Percentiles rank a stretch among this genome's conserved stretches.
Evolutionary conservation across 1,140 invertebrate genomes (phyloP).

Genomic region (Helicorthomorpha holstii): DNA sequence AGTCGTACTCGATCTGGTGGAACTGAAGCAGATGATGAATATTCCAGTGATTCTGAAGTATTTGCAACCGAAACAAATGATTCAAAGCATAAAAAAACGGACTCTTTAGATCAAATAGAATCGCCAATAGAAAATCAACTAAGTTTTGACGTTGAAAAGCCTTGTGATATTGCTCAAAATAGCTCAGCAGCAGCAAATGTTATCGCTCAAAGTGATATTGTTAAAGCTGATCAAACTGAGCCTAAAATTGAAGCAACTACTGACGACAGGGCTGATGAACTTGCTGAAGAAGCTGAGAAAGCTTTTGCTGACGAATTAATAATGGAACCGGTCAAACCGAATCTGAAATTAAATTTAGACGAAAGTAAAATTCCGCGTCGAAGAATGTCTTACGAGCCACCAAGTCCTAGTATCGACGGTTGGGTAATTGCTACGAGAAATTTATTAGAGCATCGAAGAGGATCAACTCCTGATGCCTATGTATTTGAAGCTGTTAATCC

Average conservation of each 20-base stretch:
- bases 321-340: too few species aligned
- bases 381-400: neutral
- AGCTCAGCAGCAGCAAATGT: too few species aligned
- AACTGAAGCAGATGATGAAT: neutral
- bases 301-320: constrained; percentile 10
- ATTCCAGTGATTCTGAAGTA: neutral
- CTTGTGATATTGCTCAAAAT: too few species aligned
- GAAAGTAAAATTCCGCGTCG: too few species aligned
- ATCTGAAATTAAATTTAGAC: too few species aligned
- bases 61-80: neutral
- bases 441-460: neutral
- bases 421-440: neutral
- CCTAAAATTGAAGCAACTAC: too few species aligned
- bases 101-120: too few species aligned
- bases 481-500: neutral
- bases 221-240: too few species aligned
- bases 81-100: too few species aligned
- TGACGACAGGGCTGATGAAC: constrained; percentile 9
- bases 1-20: neutral
- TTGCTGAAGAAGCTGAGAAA: constrained; percentile 10
- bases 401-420: neutral
- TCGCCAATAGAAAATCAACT: too few species aligned
- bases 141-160: too few species aligned
- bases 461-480: neutral
- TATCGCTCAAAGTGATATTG: too few species aligned